Evolutionary conservation across 1,140 invertebrate species (phyloP).

Genomic region (Drosophila sp.): DNA sequence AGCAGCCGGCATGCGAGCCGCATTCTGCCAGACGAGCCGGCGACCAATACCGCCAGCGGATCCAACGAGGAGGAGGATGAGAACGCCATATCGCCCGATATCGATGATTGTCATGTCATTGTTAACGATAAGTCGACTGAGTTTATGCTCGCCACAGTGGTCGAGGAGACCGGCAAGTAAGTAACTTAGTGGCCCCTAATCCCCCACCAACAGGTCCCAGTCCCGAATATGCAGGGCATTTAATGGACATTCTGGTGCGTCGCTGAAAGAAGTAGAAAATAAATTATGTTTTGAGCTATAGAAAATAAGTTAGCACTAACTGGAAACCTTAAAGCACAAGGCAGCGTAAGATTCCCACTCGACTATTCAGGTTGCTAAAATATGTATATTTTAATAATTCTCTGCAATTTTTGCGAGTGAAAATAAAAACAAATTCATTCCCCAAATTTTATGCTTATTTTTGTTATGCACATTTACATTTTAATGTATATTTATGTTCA

Average conservation of each 20-base stretch:
- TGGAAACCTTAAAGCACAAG: too few species aligned
- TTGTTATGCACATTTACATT: background rate
- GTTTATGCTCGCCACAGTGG: conserved; percentile 93
- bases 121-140: conserved; percentile 95
- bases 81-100: conserved; percentile 86
- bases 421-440: too few species aligned
- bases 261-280: too few species aligned
- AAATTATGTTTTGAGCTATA: too few species aligned
- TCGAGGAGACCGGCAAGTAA: conserved; percentile 91
- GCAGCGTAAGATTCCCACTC: too few species aligned
- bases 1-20: conserved; percentile 87
- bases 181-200: conserved; percentile 56
- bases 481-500: background rate
- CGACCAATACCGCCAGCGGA: conserved; percentile 95
- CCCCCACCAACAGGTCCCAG: background rate
- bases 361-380: too few species aligned
- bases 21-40: conserved; percentile 88
- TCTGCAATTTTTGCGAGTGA: too few species aligned
- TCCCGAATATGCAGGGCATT: background rate
- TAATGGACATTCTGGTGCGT: conserved; percentile 28
- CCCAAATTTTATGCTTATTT: too few species aligned
- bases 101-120: conserved; percentile 92
- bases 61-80: conserved; percentile 94
- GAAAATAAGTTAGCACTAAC: conserved; percentile 32
- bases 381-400: too few species aligned